phyloP scores from a whole-genome alignment of 2,888 invertebrate species.

The Chironomus tentans region DNA sequence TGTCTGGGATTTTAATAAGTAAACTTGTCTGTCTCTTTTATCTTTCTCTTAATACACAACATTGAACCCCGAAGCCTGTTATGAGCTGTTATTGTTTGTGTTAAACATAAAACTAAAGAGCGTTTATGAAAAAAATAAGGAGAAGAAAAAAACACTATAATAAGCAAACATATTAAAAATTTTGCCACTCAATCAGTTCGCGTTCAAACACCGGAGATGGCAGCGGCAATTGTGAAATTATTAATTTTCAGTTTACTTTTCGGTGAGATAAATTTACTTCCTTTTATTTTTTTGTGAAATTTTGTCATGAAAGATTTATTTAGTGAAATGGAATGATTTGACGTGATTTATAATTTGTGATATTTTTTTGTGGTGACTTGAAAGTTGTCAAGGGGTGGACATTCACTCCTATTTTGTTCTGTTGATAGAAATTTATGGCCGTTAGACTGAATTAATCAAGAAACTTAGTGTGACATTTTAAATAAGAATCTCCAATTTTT shows the following conservation, averaged over 20 bases:
- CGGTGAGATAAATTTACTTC: neutral
- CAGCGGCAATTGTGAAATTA: constrained; percentile 2
- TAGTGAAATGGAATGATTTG: too few species aligned
- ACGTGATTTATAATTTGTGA: neutral
- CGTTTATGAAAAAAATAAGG: neutral
- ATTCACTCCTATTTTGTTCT: too few species aligned
- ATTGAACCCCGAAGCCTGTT: neutral
- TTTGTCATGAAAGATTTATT: neutral
- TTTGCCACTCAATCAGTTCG: constrained; percentile 14
- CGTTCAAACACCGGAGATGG: constrained; percentile 8
- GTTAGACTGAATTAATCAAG: too few species aligned
- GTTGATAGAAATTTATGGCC: too few species aligned
- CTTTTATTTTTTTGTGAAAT: neutral
- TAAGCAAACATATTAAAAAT: neutral
- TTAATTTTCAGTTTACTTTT: constrained; percentile 4
- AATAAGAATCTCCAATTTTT: too few species aligned
- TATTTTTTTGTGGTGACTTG: too few species aligned
- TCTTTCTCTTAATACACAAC: neutral
- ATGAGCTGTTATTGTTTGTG: neutral
- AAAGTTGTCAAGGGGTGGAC: too few species aligned
- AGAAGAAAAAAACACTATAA: neutral
- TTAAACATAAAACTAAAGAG: neutral
- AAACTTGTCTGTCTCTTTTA: neutral
- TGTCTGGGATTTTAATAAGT: neutral
- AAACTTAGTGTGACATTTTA: too few species aligned